Evolutionary conservation across 2,888 invertebrate species (phyloP), one percentile per base, ranked within the genome.

Genomic region (Watsonalla binaria): DNA sequence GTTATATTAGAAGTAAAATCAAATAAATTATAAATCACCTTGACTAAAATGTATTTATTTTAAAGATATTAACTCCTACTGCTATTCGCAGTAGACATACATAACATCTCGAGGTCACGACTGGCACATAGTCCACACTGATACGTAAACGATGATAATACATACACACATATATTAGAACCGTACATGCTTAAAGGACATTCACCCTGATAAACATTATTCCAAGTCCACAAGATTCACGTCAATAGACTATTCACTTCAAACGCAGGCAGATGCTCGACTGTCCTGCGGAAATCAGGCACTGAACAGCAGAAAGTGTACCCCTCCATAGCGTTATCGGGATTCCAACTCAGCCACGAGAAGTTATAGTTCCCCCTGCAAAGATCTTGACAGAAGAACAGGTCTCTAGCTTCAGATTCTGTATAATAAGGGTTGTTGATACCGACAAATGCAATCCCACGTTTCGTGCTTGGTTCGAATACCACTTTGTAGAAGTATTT

Each of bases 281-380:
- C 82, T 0, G 79, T 84, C 53, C 71, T 70, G 35, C 86, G 79
- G 55, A 94, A 92, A 60, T 93, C 92, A 13, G 85, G 71, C 2
- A 94, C 80, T 0, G 86, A 79, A 66, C 94, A 94, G 59, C 93
- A 94, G 65, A 94, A 94, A 0, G 92, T 86, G 59, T 92, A 92
- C 0, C 94, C 94, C 52, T 85, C 81, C 0, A 60, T 63, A 0
- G 90, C 68, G 59, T 90, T 79, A 13, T 90, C 72, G 0, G 90
- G 84, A n/a, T 82, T 65, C 93, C 93, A 94, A 0, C 79, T 75
- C 33, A 94, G 67, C 94, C 94, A 94, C 5, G 80, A 72, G 47
- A 93, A 88, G 51, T 90, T 74, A 0, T 65, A 59, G 57, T 92
- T 92, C 0, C 91, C 68, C 54, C 90, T 81, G 59, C 90, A 91